Evolutionary conservation across 2,797 vertebrate species (phyloP).

Genomic region (Falco rusticolus): DNA sequence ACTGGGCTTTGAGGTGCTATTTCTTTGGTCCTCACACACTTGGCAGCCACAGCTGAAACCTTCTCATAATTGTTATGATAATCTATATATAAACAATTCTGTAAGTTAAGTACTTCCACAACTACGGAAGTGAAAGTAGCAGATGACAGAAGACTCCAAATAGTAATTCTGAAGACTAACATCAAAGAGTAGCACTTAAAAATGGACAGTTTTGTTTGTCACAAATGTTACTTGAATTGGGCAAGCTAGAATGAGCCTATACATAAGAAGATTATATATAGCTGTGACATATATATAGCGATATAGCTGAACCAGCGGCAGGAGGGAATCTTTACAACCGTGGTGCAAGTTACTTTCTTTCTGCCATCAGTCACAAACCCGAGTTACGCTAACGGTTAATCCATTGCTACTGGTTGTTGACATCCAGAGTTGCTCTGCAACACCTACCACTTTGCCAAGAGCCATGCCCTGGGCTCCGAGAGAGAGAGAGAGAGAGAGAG

Average conservation of each 20-base stretch:
- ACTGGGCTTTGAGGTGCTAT: not conserved
- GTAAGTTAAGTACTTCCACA: not conserved
- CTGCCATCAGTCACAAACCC: not conserved
- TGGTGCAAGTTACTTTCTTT: not conserved
- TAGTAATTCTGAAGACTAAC: not conserved
- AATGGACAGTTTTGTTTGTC: not conserved
- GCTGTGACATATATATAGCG: not conserved
- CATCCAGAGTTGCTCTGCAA: not conserved
- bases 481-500: too few relatives aligned
- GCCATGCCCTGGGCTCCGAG: not conserved
- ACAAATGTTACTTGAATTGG: not conserved
- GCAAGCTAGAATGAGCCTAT: not conserved
- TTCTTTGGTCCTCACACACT: not conserved
- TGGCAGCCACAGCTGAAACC: not conserved
- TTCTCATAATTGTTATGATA: not conserved
- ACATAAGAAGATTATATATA: not conserved
- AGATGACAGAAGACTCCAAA: constrained; percentile 7
- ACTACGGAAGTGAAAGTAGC: not conserved
- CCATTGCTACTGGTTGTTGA: not conserved
- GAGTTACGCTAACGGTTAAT: not conserved
- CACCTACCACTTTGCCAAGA: not conserved
- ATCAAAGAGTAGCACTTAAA: not conserved
- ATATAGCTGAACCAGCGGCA: not conserved
- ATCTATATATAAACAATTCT: not conserved
- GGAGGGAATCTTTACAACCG: not conserved